Evolutionary conservation across 2,113 vertebrate genomes (phyloP), one percentile per base, ranked within the genome.

Genomic region (Ornithorhynchus anatinus): DNA sequence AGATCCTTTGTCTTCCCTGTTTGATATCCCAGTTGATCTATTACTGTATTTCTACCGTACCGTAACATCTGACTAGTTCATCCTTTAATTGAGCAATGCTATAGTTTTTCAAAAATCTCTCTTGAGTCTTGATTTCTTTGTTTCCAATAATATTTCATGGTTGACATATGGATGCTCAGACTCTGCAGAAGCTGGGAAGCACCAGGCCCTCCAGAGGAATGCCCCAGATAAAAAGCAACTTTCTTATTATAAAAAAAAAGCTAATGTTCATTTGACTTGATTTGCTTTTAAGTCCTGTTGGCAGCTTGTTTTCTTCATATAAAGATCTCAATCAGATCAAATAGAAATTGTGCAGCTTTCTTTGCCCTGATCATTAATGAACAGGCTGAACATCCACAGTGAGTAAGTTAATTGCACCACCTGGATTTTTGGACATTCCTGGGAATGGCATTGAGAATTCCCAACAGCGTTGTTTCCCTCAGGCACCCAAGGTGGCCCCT

Each of bases 301-400:
- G 71, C 58, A 22, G 59, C 58, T 80, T 44, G 40, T 63, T 75
- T 77, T 68, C 77, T 76, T 59, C 69, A 79, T 72, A 81, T 83
- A 84, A 82, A 84, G 77, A 65, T 67, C 81, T 79, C 60, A 36
- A 70, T 73, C 75, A 79, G 79, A 80, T 75, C 0, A 42, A 83
- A 45, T 31, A 59, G 70, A 9, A 64, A 86, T 51, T 51, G 58
- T 81, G 79, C 66, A 40, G 65, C 80, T 80, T 79, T 66, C 84
- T 86, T 79, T 81, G 66, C 74, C 56, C 77, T 73, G 38, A 63
- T 88, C 86, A 84, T 90, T 88, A 89, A 73, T 1, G 8, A 89
- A 38, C 84, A 86, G 81, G 86, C 75, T 79, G 87, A 70, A 67
- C 51, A 60, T 72, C 72, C 59, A 45, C 1, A 64, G 48, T 1